Evolutionary conservation across 2,888 invertebrate genomes (phyloP), one percentile per base, ranked within the genome.

Genomic region (Plebejus anna): DNA sequence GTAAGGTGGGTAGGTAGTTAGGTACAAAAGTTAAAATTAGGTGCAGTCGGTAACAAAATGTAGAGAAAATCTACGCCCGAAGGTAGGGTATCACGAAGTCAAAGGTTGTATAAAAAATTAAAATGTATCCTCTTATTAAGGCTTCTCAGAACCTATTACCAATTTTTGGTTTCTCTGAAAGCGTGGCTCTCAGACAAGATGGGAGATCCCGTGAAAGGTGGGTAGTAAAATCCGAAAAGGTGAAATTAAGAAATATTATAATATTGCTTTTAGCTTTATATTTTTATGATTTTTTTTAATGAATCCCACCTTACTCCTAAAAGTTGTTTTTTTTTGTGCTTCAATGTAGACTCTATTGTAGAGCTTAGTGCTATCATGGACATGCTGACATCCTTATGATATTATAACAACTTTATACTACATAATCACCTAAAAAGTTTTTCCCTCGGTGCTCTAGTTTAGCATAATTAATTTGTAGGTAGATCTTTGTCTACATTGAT

Each of bases 1-100:
- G 66, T 66, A 66, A 66, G 32, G 32, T 66, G 36, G 66, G 28
- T 55, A 59, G n/a, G n/a, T n/a, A n/a, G n/a, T n/a, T n/a, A n/a
- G 59, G 59, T 59, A 59, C 59, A n/a, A 59, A 59, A n/a, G n/a
- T 59, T 59, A 1, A 59, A 59, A n/a, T 6, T 7, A 59, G 59
- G 22, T 59, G 1, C 59, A 59, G 59, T 22, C 59, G 22, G 6
- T 22, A 59, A 47, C 9, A 7, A 47, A 47, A 47, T 47, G 47
- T 47, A 47, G 9, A 47, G 47, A 47, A 42, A 59, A 59, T 59
- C 6, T 59, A 59, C 22, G 7, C 59, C 59, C 22, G 59, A 59
- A n/a, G 6, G 59, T 7, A 22, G 4, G 55, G 13, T 16, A 16
- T 16, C 55, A 55, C 55, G 16, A 55, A 55, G 55, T 55, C 55